Conservation (phyloP, 1,140 invertebrate species). For the Drosophila watanabei region DNA sequence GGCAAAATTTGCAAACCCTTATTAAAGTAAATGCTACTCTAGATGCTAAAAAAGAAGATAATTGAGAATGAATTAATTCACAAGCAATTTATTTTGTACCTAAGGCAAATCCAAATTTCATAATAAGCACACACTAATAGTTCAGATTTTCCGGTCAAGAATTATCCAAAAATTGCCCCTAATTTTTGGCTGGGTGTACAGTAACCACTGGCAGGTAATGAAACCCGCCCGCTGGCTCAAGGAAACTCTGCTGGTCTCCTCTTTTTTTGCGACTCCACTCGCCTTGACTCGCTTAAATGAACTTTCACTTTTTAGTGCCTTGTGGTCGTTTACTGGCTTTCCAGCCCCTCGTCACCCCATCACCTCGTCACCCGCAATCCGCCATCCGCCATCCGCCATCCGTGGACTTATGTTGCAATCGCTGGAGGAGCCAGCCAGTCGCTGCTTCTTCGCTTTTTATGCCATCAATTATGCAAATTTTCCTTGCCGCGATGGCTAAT, state of each 20-base stretch:
- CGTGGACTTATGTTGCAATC: conserved; percentile 36
- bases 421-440: conserved; percentile 45
- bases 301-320: conserved; percentile 83
- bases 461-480: conserved; percentile 85
- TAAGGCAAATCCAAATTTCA: neutral
- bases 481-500: conserved; percentile 61
- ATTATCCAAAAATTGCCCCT: neutral
- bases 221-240: conserved; percentile 82
- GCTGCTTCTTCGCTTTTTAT: conserved; percentile 62
- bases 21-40: neutral
- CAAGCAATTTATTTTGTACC: neutral
- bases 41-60: neutral
- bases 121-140: neutral
- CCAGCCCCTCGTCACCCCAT: conserved; percentile 10
- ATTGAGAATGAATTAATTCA: neutral
- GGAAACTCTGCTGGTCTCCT: conserved; percentile 69
- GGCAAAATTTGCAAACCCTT: neutral
- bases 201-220: conserved; percentile 74
- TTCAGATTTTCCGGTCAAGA: conserved; percentile 2
- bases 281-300: conserved; percentile 82
- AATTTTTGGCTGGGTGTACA: conserved; percentile 25
- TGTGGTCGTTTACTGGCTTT: conserved; percentile 44
- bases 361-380: conserved; percentile 13
- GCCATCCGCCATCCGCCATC: conserved; percentile 4
- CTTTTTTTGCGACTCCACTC: conserved; percentile 50